These are phyloP conservation scores for Diarsia rubi DNA, from an alignment of 2,888 invertebrate genomes.

Conservation along the genomic window DNA sequence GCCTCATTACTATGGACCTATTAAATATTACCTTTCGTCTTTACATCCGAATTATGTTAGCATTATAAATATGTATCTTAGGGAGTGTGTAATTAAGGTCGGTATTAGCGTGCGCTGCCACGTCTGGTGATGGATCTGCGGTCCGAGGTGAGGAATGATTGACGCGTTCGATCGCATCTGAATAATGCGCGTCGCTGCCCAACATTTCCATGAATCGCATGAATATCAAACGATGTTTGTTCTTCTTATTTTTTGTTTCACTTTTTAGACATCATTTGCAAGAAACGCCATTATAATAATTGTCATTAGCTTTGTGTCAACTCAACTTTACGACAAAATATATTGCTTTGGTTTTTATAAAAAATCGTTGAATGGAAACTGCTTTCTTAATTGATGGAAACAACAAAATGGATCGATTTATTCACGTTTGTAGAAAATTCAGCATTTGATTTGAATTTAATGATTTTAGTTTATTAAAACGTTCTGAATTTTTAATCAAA, in stretches of 20 bases:
- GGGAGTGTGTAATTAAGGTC: slow-evolving; percentile 56
- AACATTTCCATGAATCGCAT: slow-evolving; percentile 81
- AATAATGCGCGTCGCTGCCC: slow-evolving; percentile 73
- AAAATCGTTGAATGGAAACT: slow-evolving; percentile 4
- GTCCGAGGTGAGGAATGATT: slow-evolving; percentile 77
- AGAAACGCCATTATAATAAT: slow-evolving; percentile 71
- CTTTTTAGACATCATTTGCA: slow-evolving; percentile 61
- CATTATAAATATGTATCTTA: slow-evolving; percentile 61
- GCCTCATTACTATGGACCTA: slow-evolving; percentile 84
- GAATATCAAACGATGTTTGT: slow-evolving; percentile 78
- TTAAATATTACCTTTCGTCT: slow-evolving; percentile 77
- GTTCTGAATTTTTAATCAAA: neutral
- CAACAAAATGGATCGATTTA: neutral
- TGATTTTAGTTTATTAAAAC: neutral
- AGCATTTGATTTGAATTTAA: neutral
- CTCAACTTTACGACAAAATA: slow-evolving; percentile 29
- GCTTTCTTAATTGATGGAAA: slow-evolving; percentile 2
- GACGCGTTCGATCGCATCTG: slow-evolving; percentile 78
- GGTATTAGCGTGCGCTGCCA: slow-evolving; percentile 47
- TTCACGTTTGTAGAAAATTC: neutral
- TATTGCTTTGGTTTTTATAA: slow-evolving; percentile 24
- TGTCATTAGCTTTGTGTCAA: slow-evolving; percentile 67
- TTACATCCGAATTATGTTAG: slow-evolving; percentile 61
- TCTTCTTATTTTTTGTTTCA: slow-evolving; percentile 67
- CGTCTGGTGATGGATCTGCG: slow-evolving; percentile 59